Evolutionary conservation across 2,888 invertebrate genomes (phyloP), one percentile per base, ranked within the genome.

Genomic region (Leucoptera coffeella): DNA sequence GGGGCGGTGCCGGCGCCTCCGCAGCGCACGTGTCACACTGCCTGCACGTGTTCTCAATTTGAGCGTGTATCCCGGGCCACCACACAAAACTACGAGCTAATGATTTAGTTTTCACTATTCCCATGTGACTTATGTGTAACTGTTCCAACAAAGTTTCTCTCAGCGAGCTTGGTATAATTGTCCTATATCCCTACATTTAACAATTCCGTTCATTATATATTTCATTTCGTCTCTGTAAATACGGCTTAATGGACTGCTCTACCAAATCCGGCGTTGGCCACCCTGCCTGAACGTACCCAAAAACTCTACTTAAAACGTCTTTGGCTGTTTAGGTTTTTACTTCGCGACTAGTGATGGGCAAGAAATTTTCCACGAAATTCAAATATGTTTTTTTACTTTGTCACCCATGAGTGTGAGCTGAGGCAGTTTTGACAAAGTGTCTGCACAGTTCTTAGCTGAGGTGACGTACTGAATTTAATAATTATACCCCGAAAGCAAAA

Each of bases 401-500:
- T 11, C 17, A 9, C 15, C 4, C 15, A 12, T 4, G n/a, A 4
- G 15, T 19, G 23, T 6, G 12, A 6, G 12, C 12, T 10, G 4
- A 13, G 11, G n/a, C 15, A 7, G n/a, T 15, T 2, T 3, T 19
- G 23, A 28, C 15, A 17, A 17, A 13, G 12, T 23, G 12, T 28
- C 22, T 7, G 23, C 28, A 10, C 13, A 12, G 13, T 25, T 29
- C 14, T 35, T 28, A 3, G 25, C 29, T 13, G 40, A 41, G 6
- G 31, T 25, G 2, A 43, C 28, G 25, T 40, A 43, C 24, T 43
- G 40, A 3, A 42, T 41, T 5, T 1, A 31, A 26, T 41, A 42
- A 29, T 42, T 40, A 28, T 42, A 43, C 1, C 32, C 35, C 2
- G 31, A 21, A 12, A 44, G 23, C 28, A 40, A 41, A n/a, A 41